Base-by-base conservation (phyloP, 1,140 invertebrate genomes). In the Macrosteles quadrilineatus region DNA sequence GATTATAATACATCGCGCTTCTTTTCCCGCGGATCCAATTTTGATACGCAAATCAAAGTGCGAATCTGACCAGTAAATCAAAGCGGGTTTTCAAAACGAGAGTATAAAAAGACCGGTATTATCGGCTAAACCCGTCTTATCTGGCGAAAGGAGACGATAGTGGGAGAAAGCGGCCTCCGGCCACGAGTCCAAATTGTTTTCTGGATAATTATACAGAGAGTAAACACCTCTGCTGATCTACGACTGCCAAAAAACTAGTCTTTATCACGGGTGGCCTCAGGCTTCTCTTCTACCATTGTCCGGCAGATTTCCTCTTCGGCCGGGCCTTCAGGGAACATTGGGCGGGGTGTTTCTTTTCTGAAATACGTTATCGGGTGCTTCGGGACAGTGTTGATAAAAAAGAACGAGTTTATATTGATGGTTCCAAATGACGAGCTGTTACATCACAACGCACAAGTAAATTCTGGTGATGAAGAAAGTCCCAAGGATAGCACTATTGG, bases 21-120 rank as follows among this genome's bases (percentile, higher is more conserved):
- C 21, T 21, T 21, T 21, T 4, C 21, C 9, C 27, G 12, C n/a
- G 55, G 55, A 59, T 59, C 55, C 55, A 30, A 59, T 59, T 59
- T 59, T 59, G 55, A 59, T 59, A 59, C 55, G 55, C 21, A 30
- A 50, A 30, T 23, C 21, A n/a, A 25, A 27, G 55, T 59, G 23
- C 55, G 55, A 59, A 59, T 59, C 55, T 59, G 14, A 59, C 55
- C 47, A 29, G 55, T 59, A 59, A 59, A 59, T 59, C 55, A 59
- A 59, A 30, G 27, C 55, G 27, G 27, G 23, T 59, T 59, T 59
- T 59, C 55, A 27, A 29, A 59, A 59, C 55, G 55, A 59, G 55
- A 59, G 55, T 59, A 30, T 59, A 59, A 59, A 59, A 59, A 59
- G 21, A 59, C 55, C 23, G 55, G 55, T 59, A 59, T 59, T 59